Evolutionary conservation across 2,797 vertebrate species (phyloP).

Genomic region (Alauda arvensis): DNA sequence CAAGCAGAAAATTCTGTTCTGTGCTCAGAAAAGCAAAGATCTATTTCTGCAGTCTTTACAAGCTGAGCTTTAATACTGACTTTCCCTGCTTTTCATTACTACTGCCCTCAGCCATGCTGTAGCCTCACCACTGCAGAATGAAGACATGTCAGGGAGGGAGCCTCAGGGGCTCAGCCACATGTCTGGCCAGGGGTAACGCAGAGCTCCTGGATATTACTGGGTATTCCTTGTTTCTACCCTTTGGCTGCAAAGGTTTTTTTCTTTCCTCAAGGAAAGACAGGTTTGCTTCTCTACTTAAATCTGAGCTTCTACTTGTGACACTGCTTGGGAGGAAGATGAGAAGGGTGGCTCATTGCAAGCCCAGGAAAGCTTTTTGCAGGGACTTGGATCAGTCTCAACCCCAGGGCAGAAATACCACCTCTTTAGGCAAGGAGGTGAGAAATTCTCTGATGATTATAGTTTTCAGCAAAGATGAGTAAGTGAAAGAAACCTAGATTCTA

Average conservation of each 20-base stretch:
- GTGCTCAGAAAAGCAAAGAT: background rate
- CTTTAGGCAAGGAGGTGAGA: background rate
- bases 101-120: background rate
- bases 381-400: background rate
- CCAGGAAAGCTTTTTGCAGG: background rate
- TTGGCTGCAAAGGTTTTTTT: background rate
- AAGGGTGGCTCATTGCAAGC: background rate
- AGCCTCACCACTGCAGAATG: background rate
- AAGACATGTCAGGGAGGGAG: background rate
- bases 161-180: background rate
- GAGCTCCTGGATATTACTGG: background rate
- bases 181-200: background rate
- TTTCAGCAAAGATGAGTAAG: background rate
- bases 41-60: background rate
- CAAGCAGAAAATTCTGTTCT: background rate
- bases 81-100: background rate
- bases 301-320: background rate
- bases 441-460: background rate
- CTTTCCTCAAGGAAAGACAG: background rate
- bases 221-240: background rate
- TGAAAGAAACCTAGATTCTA: background rate
- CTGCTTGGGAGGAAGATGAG: background rate
- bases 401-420: background rate
- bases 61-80: background rate
- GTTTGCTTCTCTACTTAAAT: background rate